phyloP scores from a whole-genome alignment of 2,113 vertebrate genomes.

The Cavia aperea region DNA sequence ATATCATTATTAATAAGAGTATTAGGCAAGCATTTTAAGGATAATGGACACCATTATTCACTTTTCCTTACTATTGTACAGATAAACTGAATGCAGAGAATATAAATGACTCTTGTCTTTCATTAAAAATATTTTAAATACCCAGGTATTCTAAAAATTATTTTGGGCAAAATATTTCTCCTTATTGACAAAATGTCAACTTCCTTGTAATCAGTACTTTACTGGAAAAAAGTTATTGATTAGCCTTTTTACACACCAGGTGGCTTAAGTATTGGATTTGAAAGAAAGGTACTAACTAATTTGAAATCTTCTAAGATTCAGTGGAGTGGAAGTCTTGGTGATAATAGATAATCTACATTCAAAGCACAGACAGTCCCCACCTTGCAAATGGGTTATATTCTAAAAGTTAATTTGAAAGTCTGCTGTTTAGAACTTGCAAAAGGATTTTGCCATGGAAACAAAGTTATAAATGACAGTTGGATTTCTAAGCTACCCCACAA shows the following conservation, averaged over 20 bases:
- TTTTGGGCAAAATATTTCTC: slow-evolving; percentile 34
- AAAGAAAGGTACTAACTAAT: slow-evolving; percentile 60
- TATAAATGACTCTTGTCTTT: slow-evolving; percentile 10
- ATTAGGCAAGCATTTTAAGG: slow-evolving; percentile 11
- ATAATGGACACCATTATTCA: slow-evolving; percentile 8
- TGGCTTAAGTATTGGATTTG: slow-evolving; percentile 40
- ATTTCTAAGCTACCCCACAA: slow-evolving; percentile 45
- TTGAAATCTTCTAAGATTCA: slow-evolving; percentile 45
- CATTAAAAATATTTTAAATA: slow-evolving; percentile 19
- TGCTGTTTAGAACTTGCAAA: slow-evolving; percentile 61
- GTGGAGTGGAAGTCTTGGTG: slow-evolving; percentile 29
- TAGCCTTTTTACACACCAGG: slow-evolving; percentile 35
- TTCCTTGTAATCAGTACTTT: slow-evolving; percentile 23
- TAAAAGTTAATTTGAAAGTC: slow-evolving; percentile 64
- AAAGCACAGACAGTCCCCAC: slow-evolving; percentile 46
- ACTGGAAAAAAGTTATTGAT: slow-evolving; percentile 22
- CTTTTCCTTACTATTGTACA: slow-evolving; percentile 12
- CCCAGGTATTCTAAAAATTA: slow-evolving; percentile 22
- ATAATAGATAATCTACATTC: slow-evolving; percentile 58
- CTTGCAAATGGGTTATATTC: slow-evolving; percentile 56
- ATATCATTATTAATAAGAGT: slow-evolving; percentile 34
- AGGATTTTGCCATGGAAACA: slow-evolving; percentile 60
- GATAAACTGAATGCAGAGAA: background rate
- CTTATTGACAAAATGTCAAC: slow-evolving; percentile 33
- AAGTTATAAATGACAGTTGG: slow-evolving; percentile 60